Conservation (phyloP, 2,888 invertebrate genomes). For the Corbicula japonica region DNA sequence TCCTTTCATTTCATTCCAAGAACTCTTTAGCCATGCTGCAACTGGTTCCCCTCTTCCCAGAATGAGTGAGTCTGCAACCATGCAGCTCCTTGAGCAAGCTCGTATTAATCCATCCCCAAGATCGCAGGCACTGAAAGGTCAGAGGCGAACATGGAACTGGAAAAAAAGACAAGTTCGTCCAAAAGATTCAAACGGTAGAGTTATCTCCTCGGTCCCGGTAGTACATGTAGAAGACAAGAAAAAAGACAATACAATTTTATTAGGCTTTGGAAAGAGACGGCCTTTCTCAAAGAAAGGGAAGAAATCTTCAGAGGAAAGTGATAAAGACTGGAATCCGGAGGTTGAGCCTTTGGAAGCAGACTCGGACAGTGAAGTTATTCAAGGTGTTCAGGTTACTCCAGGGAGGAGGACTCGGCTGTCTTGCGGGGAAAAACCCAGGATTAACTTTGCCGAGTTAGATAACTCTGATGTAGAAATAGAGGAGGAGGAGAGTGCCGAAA, state of each 20-base stretch:
- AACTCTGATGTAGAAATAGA: conserved; percentile 50
- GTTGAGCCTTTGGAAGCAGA: not conserved
- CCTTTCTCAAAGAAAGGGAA: conserved; percentile 22
- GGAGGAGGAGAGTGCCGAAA: conserved; percentile 22
- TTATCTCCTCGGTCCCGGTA: conserved; percentile 14
- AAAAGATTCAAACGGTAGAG: conserved; percentile 41
- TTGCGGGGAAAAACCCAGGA: conserved; percentile 43
- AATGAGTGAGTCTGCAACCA: conserved; percentile 25
- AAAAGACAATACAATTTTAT: not conserved
- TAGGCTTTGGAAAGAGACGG: not conserved
- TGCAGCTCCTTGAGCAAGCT: conserved; percentile 33
- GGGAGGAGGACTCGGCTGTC: conserved; percentile 35
- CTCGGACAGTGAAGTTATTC: conserved; percentile 7
- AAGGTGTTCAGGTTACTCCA: not conserved
- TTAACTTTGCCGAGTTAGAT: conserved; percentile 59
- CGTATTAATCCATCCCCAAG: conserved; percentile 26
- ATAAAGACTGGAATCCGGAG: conserved; percentile 38
- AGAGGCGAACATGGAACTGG: conserved; percentile 59
- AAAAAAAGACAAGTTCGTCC: conserved; percentile 58
- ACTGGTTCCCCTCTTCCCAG: conserved; percentile 18
- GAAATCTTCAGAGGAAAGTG: conserved; percentile 32
- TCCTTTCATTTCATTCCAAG: conserved; percentile 65
- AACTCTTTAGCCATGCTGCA: conserved; percentile 53
- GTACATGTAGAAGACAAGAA: not conserved
- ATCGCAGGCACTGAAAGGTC: conserved; percentile 1